phyloP scores from a whole-genome alignment of 2,888 invertebrate species.

The Noctua janthe region DNA sequence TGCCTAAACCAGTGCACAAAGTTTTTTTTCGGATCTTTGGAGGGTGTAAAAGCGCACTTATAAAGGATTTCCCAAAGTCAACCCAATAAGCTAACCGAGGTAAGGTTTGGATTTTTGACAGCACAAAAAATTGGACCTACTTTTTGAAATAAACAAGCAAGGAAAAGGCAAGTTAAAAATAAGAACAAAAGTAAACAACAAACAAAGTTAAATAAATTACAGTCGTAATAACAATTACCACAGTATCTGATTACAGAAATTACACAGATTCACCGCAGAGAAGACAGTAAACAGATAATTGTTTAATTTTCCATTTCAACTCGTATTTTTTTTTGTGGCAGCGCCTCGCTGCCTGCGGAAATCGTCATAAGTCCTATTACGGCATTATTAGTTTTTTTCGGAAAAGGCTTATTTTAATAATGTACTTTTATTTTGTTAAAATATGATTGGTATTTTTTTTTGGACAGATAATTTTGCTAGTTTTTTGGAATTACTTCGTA shows the following conservation, averaged over 20 bases:
- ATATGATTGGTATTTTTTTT: not conserved
- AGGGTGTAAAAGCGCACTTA: not conserved
- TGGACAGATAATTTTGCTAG: not conserved
- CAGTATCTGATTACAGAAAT: conserved; percentile 60
- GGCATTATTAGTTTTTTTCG: conserved; percentile 11
- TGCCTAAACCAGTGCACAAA: not conserved
- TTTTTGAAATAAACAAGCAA: not conserved
- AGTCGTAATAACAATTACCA: conserved; percentile 53
- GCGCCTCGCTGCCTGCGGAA: conserved; percentile 27
- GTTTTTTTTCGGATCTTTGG: not conserved
- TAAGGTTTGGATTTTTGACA: not conserved
- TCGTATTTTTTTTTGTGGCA: conserved; percentile 32
- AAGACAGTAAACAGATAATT: conserved; percentile 63
- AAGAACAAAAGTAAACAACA: conserved; percentile 43
- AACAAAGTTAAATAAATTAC: conserved; percentile 48
- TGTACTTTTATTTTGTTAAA: not conserved
- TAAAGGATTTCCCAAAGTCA: not conserved
- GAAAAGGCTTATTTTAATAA: conserved; percentile 17
- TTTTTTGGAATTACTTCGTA: not conserved
- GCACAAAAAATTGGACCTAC: not conserved
- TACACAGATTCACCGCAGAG: conserved; percentile 54
- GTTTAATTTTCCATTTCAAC: conserved; percentile 64
- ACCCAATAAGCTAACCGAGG: not conserved
- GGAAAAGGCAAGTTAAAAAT: not conserved
- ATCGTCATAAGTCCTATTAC: conserved; percentile 21